Percentiles rank a stretch among this genome's conserved stretches.
These are phyloP conservation scores for Adineta ricciae DNA, from an alignment of 2,888 invertebrate genomes.

Conservation along the genomic window DNA sequence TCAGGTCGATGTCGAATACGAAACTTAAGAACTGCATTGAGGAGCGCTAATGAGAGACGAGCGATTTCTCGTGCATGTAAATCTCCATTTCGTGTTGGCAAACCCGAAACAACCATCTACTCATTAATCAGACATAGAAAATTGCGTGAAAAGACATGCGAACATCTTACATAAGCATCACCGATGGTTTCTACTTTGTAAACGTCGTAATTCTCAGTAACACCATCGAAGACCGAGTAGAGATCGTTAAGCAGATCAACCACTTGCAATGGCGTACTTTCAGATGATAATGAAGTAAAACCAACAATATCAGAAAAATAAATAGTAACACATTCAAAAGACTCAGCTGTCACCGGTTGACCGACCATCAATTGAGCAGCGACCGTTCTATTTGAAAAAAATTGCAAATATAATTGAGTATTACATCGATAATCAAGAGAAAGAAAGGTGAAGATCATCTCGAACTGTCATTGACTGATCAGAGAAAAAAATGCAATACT, in stretches of 20 bases:
- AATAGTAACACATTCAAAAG: constrained; percentile 80
- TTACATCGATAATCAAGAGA: no score
- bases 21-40: constrained; percentile 75
- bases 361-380: constrained; percentile 82
- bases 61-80: constrained; percentile 84
- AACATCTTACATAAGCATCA: constrained; percentile 42
- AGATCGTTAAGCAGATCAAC: constrained; percentile 69
- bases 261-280: constrained; percentile 60
- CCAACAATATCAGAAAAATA: constrained; percentile 91
- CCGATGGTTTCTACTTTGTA: constrained; percentile 47
- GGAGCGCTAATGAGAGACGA: constrained; percentile 73
- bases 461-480: no score
- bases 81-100: constrained; percentile 73
- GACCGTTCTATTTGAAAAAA: constrained; percentile 61
- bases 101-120: constrained; percentile 58
- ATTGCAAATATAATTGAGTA: constrained; percentile 33
- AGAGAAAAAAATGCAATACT: background rate
- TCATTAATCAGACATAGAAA: background rate
- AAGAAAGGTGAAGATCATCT: no score
- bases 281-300: constrained; percentile 80
- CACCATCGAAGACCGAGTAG: constrained; percentile 90
- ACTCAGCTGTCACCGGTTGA: constrained; percentile 76
- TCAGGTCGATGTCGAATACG: constrained; percentile 75
- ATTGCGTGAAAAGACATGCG: no score
- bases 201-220: constrained; percentile 74